These are phyloP conservation scores for Rhagoletis zephyria DNA, from an alignment of 1,140 invertebrate genomes.

Conservation along the genomic window DNA sequence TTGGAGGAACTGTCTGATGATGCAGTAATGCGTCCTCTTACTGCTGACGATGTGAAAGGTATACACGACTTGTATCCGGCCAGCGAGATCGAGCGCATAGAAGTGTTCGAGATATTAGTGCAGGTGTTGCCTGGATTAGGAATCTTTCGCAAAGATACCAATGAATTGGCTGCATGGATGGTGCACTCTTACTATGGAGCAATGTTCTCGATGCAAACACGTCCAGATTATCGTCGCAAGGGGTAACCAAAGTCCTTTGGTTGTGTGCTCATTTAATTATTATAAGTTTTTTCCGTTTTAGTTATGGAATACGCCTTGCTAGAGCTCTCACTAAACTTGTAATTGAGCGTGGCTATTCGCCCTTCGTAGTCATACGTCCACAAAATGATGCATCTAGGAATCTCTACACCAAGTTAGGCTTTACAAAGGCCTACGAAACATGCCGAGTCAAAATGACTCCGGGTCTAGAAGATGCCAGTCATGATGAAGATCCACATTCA, in stretches of 20 bases:
- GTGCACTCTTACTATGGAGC: conserved; percentile 90
- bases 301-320: conserved; percentile 80
- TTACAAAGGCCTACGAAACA: conserved; percentile 83
- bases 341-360: conserved; percentile 82
- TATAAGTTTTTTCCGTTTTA: conserved; percentile 45
- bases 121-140: conserved; percentile 83
- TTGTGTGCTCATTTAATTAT: neutral
- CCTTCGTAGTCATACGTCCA: conserved; percentile 88
- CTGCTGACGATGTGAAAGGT: conserved; percentile 82
- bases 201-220: conserved; percentile 92
- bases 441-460: conserved; percentile 84
- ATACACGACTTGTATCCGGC: conserved; percentile 89
- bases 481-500: conserved; percentile 57
- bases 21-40: conserved; percentile 81
- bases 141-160: conserved; percentile 79
- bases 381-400: conserved; percentile 87
- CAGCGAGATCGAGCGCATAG: conserved; percentile 86
- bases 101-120: conserved; percentile 85
- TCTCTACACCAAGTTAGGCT: conserved; percentile 85
- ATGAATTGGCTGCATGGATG: conserved; percentile 86
- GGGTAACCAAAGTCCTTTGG: conserved; percentile 74
- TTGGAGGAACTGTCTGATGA: conserved; percentile 78
- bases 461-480: conserved; percentile 58
- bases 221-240: conserved; percentile 85
- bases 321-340: conserved; percentile 80